A percentile compares a stretch with the other conserved stretches of the same genome.
phyloP scores from a whole-genome alignment of 2,113 vertebrate species.

The Osmerus eperlanus region DNA sequence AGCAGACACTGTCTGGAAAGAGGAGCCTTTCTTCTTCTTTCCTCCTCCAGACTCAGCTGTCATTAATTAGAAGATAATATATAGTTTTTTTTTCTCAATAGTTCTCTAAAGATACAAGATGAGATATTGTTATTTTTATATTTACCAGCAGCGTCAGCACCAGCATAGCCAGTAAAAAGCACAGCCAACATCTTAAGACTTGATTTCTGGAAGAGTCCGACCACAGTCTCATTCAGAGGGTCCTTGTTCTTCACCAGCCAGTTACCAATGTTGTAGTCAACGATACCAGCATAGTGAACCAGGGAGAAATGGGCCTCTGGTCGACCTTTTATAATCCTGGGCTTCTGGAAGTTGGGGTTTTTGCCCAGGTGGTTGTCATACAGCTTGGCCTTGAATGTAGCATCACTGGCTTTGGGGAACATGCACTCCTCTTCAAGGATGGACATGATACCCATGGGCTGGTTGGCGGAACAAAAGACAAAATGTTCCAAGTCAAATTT shows the following conservation, averaged over 20 bases:
- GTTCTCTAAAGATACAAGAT: neutral
- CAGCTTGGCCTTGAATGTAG: constrained; percentile 83
- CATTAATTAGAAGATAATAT: neutral
- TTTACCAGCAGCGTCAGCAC: constrained; percentile 58
- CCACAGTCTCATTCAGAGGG: constrained; percentile 80
- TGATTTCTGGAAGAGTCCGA: constrained; percentile 79
- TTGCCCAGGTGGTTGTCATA: constrained; percentile 79
- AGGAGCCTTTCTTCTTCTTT: constrained; percentile 76
- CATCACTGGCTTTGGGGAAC: constrained; percentile 76
- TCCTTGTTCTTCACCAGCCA: constrained; percentile 85
- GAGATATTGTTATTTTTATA: neutral
- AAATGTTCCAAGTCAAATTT: neutral
- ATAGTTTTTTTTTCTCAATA: too few relatives aligned
- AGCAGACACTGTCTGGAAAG: constrained; percentile 77
- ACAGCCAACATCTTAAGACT: constrained; percentile 69
- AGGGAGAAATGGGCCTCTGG: constrained; percentile 78
- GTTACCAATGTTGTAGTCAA: constrained; percentile 79
- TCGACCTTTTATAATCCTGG: constrained; percentile 57
- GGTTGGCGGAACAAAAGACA: neutral
- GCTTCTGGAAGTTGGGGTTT: constrained; percentile 56
- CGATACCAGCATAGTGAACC: constrained; percentile 76
- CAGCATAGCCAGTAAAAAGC: constrained; percentile 73
- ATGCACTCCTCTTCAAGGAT: constrained; percentile 74
- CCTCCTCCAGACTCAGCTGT: constrained; percentile 33
- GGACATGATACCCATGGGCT: constrained; percentile 74